phyloP scores from a whole-genome alignment of 2,797 vertebrate genomes.

The Sebastes flavidus region DNA sequence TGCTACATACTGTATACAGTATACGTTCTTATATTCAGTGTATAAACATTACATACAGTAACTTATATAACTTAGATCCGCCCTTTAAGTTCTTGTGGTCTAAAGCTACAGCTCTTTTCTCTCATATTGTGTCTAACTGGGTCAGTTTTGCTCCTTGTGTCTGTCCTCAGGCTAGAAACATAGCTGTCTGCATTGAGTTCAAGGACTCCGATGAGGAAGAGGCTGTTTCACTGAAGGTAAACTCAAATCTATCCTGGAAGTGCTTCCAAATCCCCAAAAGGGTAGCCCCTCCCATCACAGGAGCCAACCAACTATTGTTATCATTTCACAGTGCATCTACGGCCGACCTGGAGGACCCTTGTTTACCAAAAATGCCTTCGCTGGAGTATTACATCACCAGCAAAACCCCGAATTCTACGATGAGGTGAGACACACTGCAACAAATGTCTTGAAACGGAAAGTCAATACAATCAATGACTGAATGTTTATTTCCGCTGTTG shows the following conservation, averaged over 20 bases:
- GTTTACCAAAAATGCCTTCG: slow-evolving; percentile 90
- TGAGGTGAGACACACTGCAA: slow-evolving; percentile 81
- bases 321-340: slow-evolving; percentile 90
- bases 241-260: background rate
- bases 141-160: background rate
- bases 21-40: too few relatives aligned
- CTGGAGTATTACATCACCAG: slow-evolving; percentile 94
- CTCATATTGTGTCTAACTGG: background rate
- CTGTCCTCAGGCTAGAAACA: slow-evolving; percentile 90
- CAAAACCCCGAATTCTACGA: slow-evolving; percentile 98
- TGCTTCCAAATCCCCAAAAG: background rate
- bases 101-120: background rate
- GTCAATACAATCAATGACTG: background rate
- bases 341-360: slow-evolving; percentile 91
- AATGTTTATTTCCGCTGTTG: background rate
- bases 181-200: slow-evolving; percentile 89
- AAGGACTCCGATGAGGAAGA: slow-evolving; percentile 96
- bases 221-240: slow-evolving; percentile 75
- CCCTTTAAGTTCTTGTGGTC: background rate
- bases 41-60: too few relatives aligned
- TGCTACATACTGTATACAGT: too few relatives aligned
- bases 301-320: background rate
- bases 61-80: too few relatives aligned
- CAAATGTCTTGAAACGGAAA: background rate
- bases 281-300: background rate